Evolutionary conservation across 2,797 vertebrate species (phyloP).

Genomic region (Benthosema pterotum): DNA sequence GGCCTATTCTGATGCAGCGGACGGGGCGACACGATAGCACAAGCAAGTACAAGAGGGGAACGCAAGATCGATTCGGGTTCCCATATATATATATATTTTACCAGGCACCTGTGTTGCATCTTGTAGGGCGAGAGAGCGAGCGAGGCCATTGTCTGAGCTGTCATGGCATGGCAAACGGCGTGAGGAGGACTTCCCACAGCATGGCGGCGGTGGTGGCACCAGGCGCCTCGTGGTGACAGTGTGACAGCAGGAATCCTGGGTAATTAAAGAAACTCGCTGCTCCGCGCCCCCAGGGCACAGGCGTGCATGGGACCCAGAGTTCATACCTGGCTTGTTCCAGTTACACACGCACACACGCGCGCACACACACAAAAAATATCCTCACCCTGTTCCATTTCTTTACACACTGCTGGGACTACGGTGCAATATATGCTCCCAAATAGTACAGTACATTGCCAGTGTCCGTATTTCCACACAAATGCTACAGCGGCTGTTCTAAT

Average conservation of each 20-base stretch:
- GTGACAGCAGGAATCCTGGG: slow-evolving; percentile 75
- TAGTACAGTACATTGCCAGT: slow-evolving; percentile 24
- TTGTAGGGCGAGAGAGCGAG: slow-evolving; percentile 52
- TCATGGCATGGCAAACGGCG: slow-evolving; percentile 45
- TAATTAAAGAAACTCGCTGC: slow-evolving; percentile 80
- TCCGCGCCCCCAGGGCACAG: slow-evolving; percentile 62
- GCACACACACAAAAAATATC: slow-evolving; percentile 28
- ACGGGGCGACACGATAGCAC: slow-evolving; percentile 41
- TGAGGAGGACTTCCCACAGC: slow-evolving; percentile 42
- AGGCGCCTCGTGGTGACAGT: slow-evolving; percentile 60
- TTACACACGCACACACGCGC: slow-evolving; percentile 20
- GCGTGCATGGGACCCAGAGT: slow-evolving; percentile 58
- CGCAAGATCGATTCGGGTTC: slow-evolving; percentile 57
- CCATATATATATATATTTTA: slow-evolving; percentile 54
- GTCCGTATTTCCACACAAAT: background rate
- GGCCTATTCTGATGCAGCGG: slow-evolving; percentile 40
- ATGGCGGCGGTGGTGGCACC: slow-evolving; percentile 42
- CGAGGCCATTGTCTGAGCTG: slow-evolving; percentile 66
- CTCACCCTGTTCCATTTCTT: slow-evolving; percentile 18
- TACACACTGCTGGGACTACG: slow-evolving; percentile 22
- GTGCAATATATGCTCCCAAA: background rate
- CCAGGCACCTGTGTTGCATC: slow-evolving; percentile 52
- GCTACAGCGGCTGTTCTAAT: background rate
- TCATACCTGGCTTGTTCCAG: slow-evolving; percentile 58
- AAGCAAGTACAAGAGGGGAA: slow-evolving; percentile 62